A percentile compares a stretch with the other conserved stretches of the same genome.
These are phyloP conservation scores for Falco cherrug DNA, from an alignment of 2,797 vertebrate species.

Conservation along the genomic window DNA sequence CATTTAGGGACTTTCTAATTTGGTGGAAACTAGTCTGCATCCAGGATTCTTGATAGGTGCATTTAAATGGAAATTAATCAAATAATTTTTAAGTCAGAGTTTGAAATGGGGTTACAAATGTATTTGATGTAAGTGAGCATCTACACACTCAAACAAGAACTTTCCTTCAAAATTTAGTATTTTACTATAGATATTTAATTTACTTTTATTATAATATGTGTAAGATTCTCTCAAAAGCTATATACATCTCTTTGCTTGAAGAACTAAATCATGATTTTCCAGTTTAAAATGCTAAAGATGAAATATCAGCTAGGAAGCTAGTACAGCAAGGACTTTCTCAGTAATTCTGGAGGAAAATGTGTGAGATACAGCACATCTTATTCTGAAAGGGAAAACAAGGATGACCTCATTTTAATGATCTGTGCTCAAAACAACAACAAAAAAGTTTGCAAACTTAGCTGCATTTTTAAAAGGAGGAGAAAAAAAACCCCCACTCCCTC, in stretches of 20 bases:
- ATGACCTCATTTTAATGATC: constrained; percentile 40
- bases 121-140: not conserved
- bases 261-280: not conserved
- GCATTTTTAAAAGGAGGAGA: constrained; percentile 15
- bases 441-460: constrained; percentile 16
- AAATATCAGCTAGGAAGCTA: not conserved
- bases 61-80: not conserved
- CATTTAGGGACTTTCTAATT: not conserved
- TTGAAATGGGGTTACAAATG: not conserved
- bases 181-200: not conserved
- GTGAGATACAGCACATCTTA: not conserved
- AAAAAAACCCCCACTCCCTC: not conserved
- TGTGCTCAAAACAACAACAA: not conserved
- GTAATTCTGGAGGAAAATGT: not conserved
- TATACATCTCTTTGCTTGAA: not conserved
- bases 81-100: not conserved
- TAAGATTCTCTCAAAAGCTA: not conserved
- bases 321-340: not conserved
- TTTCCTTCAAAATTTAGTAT: not conserved
- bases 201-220: not conserved
- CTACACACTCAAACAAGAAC: not conserved
- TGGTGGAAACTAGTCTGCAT: not conserved
- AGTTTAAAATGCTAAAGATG: not conserved
- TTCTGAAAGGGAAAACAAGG: constrained; percentile 30
- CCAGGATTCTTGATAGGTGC: rapidly evolving